These are phyloP conservation scores for Dasysyrphus tricinctus DNA, from an alignment of 2,888 invertebrate species.

Conservation along the genomic window DNA sequence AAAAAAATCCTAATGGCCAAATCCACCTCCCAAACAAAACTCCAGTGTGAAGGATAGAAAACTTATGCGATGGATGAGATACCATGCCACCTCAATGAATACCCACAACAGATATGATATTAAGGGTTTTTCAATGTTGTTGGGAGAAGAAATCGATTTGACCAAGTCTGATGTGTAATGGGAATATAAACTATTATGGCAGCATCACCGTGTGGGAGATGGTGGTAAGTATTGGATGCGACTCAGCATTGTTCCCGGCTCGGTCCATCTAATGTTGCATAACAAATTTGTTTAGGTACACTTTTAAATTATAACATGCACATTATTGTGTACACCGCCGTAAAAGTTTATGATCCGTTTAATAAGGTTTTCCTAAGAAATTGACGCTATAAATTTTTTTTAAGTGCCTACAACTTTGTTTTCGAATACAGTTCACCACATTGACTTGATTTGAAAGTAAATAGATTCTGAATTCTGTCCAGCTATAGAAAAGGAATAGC, in stretches of 20 bases:
- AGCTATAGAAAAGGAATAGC: not conserved
- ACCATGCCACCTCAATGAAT: conserved; percentile 9
- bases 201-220: not conserved
- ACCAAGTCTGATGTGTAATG: conserved; percentile 63
- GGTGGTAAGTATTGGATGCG: not conserved
- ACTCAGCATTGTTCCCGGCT: conserved; percentile 52
- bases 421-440: conserved; percentile 25
- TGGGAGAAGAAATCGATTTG: conserved; percentile 61
- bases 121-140: conserved; percentile 55
- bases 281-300: conserved; percentile 68
- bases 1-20: conserved; percentile 10
- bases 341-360: conserved; percentile 75
- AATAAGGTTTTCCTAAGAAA: conserved; percentile 73
- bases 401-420: conserved; percentile 22
- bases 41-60: conserved; percentile 27
- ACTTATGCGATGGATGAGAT: conserved; percentile 52
- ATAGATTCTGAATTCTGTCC: conserved; percentile 36
- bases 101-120: conserved; percentile 60
- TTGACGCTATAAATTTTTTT: conserved; percentile 65
- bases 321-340: conserved; percentile 51
- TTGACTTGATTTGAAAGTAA: conserved; percentile 31
- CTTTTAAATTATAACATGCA: conserved; percentile 73
- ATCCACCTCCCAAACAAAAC: conserved; percentile 36
- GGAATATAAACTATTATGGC: conserved; percentile 29
- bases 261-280: conserved; percentile 71